Evolutionary conservation across 1,140 invertebrate genomes (phyloP).

Genomic region (Melipona quadrifasciata): DNA sequence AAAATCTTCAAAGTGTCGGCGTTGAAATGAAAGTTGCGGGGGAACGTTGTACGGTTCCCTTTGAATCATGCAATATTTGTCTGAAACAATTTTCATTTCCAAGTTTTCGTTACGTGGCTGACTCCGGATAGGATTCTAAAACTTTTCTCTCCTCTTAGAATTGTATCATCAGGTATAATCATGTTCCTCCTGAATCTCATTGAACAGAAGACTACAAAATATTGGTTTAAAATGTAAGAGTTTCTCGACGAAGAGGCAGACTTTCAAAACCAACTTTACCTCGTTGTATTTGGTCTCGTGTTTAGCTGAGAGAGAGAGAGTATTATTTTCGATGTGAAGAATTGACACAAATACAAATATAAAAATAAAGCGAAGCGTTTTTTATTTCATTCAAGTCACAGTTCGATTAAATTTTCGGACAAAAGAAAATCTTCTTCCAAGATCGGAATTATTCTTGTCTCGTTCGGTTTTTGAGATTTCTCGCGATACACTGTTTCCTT

Average conservation of each 20-base stretch:
- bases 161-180: constrained; percentile 48
- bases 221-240: constrained; percentile 6
- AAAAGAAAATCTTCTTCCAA: neutral
- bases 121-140: constrained; percentile 18
- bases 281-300: neutral
- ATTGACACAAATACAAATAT: neutral
- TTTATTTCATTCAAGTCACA: neutral
- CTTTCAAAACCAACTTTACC: neutral
- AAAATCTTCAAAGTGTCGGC: neutral
- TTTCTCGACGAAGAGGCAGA: neutral
- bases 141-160: constrained; percentile 35
- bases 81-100: constrained; percentile 41
- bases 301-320: no score
- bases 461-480: neutral
- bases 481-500: neutral
- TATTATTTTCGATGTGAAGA: neutral
- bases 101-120: constrained; percentile 11
- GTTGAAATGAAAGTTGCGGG: neutral
- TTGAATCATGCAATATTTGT: constrained; percentile 42
- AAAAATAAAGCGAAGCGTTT: neutral
- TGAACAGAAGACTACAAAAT: constrained; percentile 13
- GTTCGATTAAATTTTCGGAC: no score
- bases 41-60: neutral
- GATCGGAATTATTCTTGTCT: no score
- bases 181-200: constrained; percentile 42